Evolutionary conservation across 2,113 vertebrate genomes (phyloP), one percentile per base, ranked within the genome.

Genomic region (Rhea americana): DNA sequence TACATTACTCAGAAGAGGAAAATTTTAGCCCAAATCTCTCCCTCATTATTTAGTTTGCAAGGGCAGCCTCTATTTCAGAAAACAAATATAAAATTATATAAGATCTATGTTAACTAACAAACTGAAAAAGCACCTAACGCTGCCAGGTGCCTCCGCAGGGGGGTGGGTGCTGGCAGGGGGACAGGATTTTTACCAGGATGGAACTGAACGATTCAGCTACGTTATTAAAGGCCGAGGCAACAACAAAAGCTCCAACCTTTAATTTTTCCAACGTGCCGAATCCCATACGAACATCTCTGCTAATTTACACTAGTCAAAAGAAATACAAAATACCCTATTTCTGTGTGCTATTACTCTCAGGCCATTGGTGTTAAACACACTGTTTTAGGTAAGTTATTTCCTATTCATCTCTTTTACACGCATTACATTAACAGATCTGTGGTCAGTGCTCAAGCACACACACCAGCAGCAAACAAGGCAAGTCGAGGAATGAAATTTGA

Each of bases 221-320:
- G 8, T 43, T 73, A 48, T 26, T 48, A 28, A 66, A 14, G 1
- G 1, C 7, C 1, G 0, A 2, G 13, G 22, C 45, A n/a, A 24
- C 43, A 56, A 15, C 56, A 41, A 68, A 8, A 76, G 25, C 67
- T 37, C 53, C 32, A 55, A 2, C 5, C 10, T 45, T 58, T 24
- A 75, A 15, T 2, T 26, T 15, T 73, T 30, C 32, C 65, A 62
- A 35, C 15, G 8, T 0, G 14, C 0, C 41, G 37, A 55, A 15
- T 37, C n/a, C 48, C 21, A 43, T 14, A 5, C 1, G 13, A 72
- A n/a, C 37, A 61, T 20, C 81, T 28, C 9, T 13, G 48, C 5
- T 7, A 47, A 63, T 6, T 37, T 66, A 43, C 48, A 22, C 5
- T 26, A 22, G 15, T 8, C 59, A 11, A 14, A n/a, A 47, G 32